Conservation (phyloP, 2,797 vertebrate species). For the Sebastiscus albofasciatus region DNA sequence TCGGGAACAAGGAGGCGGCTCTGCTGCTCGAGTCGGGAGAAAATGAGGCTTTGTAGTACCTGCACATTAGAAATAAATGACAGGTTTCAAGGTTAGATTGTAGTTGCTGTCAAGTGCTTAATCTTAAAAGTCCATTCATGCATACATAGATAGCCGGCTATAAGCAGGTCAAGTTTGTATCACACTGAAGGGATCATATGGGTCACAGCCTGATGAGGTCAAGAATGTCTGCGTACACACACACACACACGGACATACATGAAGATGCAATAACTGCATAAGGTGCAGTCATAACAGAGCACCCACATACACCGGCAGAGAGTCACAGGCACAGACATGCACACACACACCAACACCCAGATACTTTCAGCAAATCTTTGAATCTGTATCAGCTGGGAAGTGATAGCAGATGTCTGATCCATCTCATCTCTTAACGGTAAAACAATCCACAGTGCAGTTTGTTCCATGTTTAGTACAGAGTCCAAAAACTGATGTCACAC, state of each 20-base stretch:
- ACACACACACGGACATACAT: constrained; percentile 1
- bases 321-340: constrained; percentile 28
- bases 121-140: constrained; percentile 28
- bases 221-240: constrained; percentile 6
- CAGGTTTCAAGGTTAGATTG: constrained; percentile 33
- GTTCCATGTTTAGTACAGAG: constrained; percentile 53
- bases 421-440: constrained; percentile 56
- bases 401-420: constrained; percentile 75
- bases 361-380: constrained; percentile 48
- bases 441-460: constrained; percentile 60
- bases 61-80: constrained; percentile 22
- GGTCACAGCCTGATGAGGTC: constrained; percentile 48
- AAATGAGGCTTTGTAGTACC: constrained; percentile 31
- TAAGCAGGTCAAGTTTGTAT: constrained; percentile 31
- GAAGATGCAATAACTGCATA: constrained; percentile 2
- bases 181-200: constrained; percentile 33
- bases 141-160: constrained; percentile 18
- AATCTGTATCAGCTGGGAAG: constrained; percentile 65
- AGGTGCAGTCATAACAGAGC: constrained; percentile 10
- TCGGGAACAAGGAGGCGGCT: constrained; percentile 45
- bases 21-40: constrained; percentile 19
- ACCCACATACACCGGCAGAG: constrained; percentile 14
- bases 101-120: constrained; percentile 22
- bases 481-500: constrained; percentile 62
- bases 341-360: constrained; percentile 1